Evolutionary conservation across 2,888 invertebrate genomes (phyloP).

Genomic region (Sphaerophoria taeniata): DNA sequence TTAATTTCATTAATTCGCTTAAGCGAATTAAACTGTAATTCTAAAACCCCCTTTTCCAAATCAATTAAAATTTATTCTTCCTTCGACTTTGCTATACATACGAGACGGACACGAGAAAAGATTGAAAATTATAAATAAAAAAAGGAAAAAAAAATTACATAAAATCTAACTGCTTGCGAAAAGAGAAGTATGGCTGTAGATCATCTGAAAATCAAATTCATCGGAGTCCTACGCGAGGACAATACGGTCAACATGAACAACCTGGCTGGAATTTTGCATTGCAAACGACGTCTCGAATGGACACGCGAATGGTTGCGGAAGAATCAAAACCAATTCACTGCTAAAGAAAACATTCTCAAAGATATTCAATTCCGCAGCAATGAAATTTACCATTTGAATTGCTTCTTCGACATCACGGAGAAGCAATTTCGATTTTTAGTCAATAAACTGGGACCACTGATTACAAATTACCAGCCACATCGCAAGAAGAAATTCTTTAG

Average conservation of each 20-base stretch:
- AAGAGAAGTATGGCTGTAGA: slow-evolving; percentile 76
- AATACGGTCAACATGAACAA: slow-evolving; percentile 78
- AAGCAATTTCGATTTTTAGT: slow-evolving; percentile 81
- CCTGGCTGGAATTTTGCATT: slow-evolving; percentile 80
- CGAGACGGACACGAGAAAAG: slow-evolving; percentile 46
- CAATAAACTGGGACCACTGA: slow-evolving; percentile 80
- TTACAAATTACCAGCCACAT: slow-evolving; percentile 81
- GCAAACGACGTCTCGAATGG: slow-evolving; percentile 80
- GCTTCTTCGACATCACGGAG: slow-evolving; percentile 81
- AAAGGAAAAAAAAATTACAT: slow-evolving; percentile 60
- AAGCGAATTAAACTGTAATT: slow-evolving; percentile 35
- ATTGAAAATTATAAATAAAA: slow-evolving; percentile 19
- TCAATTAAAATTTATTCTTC: slow-evolving; percentile 28
- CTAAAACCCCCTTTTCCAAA: not conserved
- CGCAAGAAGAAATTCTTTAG: slow-evolving; percentile 81
- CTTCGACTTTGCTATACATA: not conserved
- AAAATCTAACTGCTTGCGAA: slow-evolving; percentile 47
- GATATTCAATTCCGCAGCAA: slow-evolving; percentile 80
- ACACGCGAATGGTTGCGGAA: slow-evolving; percentile 81
- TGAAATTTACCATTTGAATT: slow-evolving; percentile 81
- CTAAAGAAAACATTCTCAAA: slow-evolving; percentile 80
- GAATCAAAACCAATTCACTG: slow-evolving; percentile 80
- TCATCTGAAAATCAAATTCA: slow-evolving; percentile 80
- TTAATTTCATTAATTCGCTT: slow-evolving; percentile 46
- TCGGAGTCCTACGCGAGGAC: slow-evolving; percentile 81